Base-by-base conservation (phyloP, 2,113 vertebrate genomes). In the Bos javanicus region DNA sequence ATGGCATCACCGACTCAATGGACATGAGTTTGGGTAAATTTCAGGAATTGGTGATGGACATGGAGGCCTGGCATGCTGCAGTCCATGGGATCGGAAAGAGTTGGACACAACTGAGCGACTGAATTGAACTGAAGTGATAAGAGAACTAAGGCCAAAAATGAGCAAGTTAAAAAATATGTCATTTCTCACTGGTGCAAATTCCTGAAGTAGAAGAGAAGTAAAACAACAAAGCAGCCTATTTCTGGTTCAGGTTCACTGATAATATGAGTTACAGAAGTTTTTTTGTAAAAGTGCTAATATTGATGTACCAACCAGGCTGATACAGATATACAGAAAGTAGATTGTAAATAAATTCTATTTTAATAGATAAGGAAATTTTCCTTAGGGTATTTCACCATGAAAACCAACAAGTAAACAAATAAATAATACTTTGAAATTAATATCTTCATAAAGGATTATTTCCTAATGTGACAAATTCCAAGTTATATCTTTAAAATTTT, bases 71-170 rank as follows among this genome's bases (percentile, higher is more conserved):
- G 67, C n/a, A 71, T 71, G 9, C n/a, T 71, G 19, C 67, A 71
- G n/a, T 39, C 19, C n/a, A 39, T 39, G n/a, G 67, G 9, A 2
- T 71, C 1, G 0, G 4, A 36, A 36, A 39, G 19, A 71, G n/a
- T 71, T 4, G 0, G 10, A 36, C n/a, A 23, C 1, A 1, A 71
- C 67, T 71, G 16, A 71, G n/a, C 0, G 1, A 39, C n/a, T 71
- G n/a, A 71, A 71, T 9, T 39, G 64, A 71, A 36, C n/a, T 71
- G 10, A 71, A 71, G 19, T 23, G n/a, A 71, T 71, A 76, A 14
- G 11, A 7, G 39, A 89, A 89, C 26, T 64, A 59, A 90, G 12
- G 33, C 6, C 85, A 90, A 91, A 85, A 94, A 57, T 46, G 17
- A 71, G 11, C 26, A 89, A 52, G 3, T 86, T 64, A n/a, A 78